These are phyloP conservation scores for Trissolcus japonicus DNA, from an alignment of 2,888 invertebrate genomes.

Conservation along the genomic window DNA sequence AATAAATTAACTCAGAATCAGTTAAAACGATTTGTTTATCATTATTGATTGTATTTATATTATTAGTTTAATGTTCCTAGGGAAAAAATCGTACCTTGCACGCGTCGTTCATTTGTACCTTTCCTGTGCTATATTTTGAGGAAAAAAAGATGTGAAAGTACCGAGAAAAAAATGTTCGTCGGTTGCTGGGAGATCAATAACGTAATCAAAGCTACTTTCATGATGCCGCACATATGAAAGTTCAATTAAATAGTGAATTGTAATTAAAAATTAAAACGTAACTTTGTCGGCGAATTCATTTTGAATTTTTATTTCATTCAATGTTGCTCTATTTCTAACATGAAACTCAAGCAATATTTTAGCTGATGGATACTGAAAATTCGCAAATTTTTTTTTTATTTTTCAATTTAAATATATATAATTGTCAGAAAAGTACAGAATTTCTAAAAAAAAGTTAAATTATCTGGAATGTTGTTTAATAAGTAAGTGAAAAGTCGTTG, in stretches of 20 bases:
- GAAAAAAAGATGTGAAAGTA: slow-evolving; percentile 43
- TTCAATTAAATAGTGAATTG: slow-evolving; percentile 47
- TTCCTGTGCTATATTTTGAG: slow-evolving; percentile 35
- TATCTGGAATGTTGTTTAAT: no score
- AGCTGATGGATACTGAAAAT: neutral
- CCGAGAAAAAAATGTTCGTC: slow-evolving; percentile 43
- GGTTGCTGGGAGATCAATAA: slow-evolving; percentile 42
- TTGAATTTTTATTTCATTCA: neutral
- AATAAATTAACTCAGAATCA: no score
- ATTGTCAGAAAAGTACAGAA: no score
- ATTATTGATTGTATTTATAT: neutral
- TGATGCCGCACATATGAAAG: slow-evolving; percentile 43
- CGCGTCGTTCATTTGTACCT: slow-evolving; percentile 24
- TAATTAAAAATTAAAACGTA: slow-evolving; percentile 38
- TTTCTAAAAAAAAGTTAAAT: no score
- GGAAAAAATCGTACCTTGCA: slow-evolving; percentile 11
- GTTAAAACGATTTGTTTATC: no score
- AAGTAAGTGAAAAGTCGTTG: neutral
- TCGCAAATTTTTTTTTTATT: no score
- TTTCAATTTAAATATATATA: no score
- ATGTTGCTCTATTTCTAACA: no score
- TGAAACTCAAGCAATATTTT: no score
- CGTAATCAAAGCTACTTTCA: slow-evolving; percentile 50
- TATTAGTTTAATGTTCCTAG: neutral
- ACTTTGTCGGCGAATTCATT: slow-evolving; percentile 10